Base-by-base conservation (phyloP, 2,888 invertebrate genomes). In the Drosophila fulvimacula region DNA sequence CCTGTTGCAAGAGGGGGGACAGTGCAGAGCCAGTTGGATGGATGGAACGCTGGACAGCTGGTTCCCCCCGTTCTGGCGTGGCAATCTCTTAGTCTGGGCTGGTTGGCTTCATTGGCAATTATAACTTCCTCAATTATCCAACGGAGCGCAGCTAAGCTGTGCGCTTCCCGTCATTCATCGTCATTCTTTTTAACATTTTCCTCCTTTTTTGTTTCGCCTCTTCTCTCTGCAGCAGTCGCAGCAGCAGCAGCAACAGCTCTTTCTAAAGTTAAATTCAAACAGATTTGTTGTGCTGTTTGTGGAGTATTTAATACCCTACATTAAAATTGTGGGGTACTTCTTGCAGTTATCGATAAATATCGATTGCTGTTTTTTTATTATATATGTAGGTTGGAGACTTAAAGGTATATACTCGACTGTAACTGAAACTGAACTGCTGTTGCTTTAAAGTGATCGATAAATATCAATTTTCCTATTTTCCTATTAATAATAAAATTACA, bases 111-210 rank as follows among this genome's bases (percentile, higher is more conserved):
- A 86, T 86, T 89, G 85, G 85, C 85, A 86, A 86, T 86, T 92
- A 92, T 91, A 90, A 90, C 92, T 91, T 91, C 92, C 91, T 91
- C 91, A 91, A 92, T 91, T 91, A 91, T 89, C 82, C 89, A 80
- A 73, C 76, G 81, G 81, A 81, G 79, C 77, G 82, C 82, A 78
- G 83, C 83, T 83, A 82, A 83, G 83, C 83, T 84, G 82, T 81
- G 81, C 85, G 84, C 75, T 85, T 87, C 77, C 79, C 79, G 85
- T 88, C 87, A 85, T 82, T 89, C 80, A 85, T 86, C 84, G 89
- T 83, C 83, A 83, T 83, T 83, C 87, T 84, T 87, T 89, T 89
- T 64, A 86, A 83, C 89, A 87, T 85, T 82, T 79, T 83, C 69
- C 81, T 83, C 63, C 74, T 77, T 62, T 57, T 61, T 73, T 61